These are phyloP conservation scores for Neoascia interrupta DNA, from an alignment of 2,888 invertebrate genomes.

Conservation along the genomic window DNA sequence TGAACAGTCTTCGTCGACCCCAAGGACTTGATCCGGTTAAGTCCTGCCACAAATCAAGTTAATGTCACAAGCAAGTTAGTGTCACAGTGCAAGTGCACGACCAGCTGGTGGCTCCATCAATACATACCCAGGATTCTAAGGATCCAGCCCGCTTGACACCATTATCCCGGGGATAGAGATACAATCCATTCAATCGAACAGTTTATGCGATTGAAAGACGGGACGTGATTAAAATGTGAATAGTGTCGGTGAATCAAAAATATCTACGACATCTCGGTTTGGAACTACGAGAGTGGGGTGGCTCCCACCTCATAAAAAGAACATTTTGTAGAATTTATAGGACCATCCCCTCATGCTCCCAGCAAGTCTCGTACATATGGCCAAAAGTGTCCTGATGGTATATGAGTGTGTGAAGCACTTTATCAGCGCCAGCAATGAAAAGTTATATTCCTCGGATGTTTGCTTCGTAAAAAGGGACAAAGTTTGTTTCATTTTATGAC, in stretches of 20 bases:
- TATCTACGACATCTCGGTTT: conserved; percentile 10
- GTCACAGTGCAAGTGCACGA: conserved; percentile 7
- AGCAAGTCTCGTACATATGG: not conserved
- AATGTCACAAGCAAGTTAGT: no score
- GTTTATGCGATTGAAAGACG: conserved; percentile 55
- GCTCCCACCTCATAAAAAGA: conserved; percentile 27
- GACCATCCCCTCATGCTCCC: not conserved
- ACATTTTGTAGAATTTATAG: conserved; percentile 29
- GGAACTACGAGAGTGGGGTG: not conserved
- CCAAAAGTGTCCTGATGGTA: not conserved
- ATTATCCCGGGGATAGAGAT: conserved; percentile 12
- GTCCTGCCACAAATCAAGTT: conserved; percentile 41
- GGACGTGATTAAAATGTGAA: conserved; percentile 57
- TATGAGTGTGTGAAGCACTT: conserved; percentile 22
- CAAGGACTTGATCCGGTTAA: not conserved
- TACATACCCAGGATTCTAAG: conserved; percentile 21
- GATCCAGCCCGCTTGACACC: conserved; percentile 16
- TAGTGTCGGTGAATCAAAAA: conserved; percentile 7
- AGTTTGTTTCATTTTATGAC: conserved; percentile 40
- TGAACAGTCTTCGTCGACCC: not conserved
- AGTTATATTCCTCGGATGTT: conserved; percentile 37
- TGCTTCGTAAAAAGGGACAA: conserved; percentile 25
- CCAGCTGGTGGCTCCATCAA: conserved; percentile 4
- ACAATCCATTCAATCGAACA: conserved; percentile 38
- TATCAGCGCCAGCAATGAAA: conserved; percentile 45